These are phyloP conservation scores for Willisornis vidua DNA, from an alignment of 2,113 vertebrate genomes.

Conservation along the genomic window DNA sequence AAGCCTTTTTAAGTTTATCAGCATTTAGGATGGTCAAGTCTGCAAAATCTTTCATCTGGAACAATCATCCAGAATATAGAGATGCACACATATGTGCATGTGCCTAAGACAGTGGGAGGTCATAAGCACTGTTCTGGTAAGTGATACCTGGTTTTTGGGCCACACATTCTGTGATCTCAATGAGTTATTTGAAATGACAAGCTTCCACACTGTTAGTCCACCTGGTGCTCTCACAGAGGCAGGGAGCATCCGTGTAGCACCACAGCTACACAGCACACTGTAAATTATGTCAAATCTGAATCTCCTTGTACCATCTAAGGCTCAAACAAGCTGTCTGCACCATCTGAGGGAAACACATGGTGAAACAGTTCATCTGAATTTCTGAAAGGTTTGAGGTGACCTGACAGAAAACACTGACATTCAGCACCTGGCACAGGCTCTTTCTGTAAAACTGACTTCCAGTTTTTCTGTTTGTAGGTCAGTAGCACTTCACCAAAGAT, in stretches of 20 bases:
- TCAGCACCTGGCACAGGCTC: conserved; percentile 15
- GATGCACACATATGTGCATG: neutral
- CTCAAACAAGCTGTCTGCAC: conserved; percentile 23
- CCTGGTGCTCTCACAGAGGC: neutral
- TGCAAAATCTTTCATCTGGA: neutral
- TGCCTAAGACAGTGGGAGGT: neutral
- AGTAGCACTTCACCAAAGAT: conserved; percentile 32
- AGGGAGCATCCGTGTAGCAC: neutral
- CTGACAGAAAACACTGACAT: neutral
- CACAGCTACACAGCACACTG: neutral
- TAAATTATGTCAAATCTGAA: neutral
- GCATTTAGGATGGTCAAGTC: neutral
- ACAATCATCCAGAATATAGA: neutral
- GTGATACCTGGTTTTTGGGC: neutral
- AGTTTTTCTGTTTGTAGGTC: conserved; percentile 51
- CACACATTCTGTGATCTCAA: neutral
- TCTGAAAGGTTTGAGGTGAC: conserved; percentile 1
- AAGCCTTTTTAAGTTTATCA: neutral
- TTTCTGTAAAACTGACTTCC: neutral
- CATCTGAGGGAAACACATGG: conserved; percentile 45
- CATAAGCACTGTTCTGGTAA: neutral
- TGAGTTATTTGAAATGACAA: neutral
- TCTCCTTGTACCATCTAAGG: neutral
- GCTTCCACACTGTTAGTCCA: neutral
- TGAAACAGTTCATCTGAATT: conserved; percentile 6